A percentile compares a stretch with the other conserved stretches of the same genome.
These are phyloP conservation scores for Bombus superbus DNA, from an alignment of 1,140 invertebrate genomes.

Conservation along the genomic window DNA sequence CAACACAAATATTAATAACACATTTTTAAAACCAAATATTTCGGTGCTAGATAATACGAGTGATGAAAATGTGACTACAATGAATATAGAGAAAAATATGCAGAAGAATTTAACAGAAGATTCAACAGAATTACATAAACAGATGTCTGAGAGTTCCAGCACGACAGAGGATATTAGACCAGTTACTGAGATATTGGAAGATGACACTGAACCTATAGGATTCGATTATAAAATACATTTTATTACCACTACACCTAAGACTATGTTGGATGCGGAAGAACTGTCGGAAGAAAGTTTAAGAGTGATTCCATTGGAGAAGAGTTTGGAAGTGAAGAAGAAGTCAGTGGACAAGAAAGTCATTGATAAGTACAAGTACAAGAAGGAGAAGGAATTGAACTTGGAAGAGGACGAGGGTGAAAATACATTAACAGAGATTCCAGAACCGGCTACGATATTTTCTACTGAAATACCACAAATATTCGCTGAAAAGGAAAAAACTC, in stretches of 20 bases:
- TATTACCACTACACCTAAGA: conserved; percentile 59
- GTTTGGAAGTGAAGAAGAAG: conserved; percentile 60
- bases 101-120: conserved; percentile 48
- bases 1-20: background rate
- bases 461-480: conserved; percentile 3
- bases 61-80: background rate
- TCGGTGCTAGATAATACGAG: conserved; percentile 13
- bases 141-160: background rate
- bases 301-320: conserved; percentile 76
- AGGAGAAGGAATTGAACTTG: conserved; percentile 66
- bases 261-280: conserved; percentile 45
- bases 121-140: conserved; percentile 3
- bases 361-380: conserved; percentile 68
- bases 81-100: background rate
- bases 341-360: conserved; percentile 57
- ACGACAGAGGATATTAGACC: conserved; percentile 75
- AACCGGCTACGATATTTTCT: background rate
- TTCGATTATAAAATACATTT: conserved; percentile 71
- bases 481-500: conserved; percentile 16
- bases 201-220: conserved; percentile 71
- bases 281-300: conserved; percentile 71
- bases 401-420: conserved; percentile 55
- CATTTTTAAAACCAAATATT: background rate
- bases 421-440: conserved; percentile 32
- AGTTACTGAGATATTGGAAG: conserved; percentile 76